Percentiles rank a stretch among this genome's conserved stretches.
Evolutionary conservation across 2,113 vertebrate species (phyloP).

Genomic region (Lagenorhynchus albirostris): DNA sequence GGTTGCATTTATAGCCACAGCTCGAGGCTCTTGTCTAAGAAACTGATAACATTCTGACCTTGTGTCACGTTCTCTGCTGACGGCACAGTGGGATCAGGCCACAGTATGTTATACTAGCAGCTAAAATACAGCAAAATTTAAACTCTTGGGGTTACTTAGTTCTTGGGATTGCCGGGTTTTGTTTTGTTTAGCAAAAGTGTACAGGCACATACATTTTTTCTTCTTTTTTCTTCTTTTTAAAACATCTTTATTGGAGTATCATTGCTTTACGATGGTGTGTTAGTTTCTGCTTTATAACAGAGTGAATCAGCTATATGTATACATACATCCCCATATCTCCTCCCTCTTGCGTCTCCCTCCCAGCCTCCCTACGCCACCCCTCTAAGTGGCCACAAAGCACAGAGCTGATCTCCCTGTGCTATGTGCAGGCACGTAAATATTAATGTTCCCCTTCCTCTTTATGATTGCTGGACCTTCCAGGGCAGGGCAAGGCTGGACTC

Average conservation of each 20-base stretch:
- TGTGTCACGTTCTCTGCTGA: neutral
- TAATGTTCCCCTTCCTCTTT: neutral
- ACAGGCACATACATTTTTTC: neutral
- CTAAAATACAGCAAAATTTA: neutral
- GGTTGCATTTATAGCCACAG: neutral
- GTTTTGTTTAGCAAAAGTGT: neutral
- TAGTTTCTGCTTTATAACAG: no score
- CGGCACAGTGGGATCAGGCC: neutral
- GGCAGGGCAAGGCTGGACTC: neutral
- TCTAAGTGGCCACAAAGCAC: no score
- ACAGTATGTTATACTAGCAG: neutral
- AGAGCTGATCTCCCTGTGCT: no score
- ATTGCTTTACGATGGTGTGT: no score
- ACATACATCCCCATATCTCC: no score
- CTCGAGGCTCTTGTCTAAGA: neutral
- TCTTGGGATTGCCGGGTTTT: neutral
- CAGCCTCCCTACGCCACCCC: no score
- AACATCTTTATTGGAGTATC: no score
- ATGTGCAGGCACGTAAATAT: neutral
- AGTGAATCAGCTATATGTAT: no score
- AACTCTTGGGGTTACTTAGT: neutral
- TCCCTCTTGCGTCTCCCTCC: no score
- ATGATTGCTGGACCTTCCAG: neutral
- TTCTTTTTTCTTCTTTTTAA: no score
- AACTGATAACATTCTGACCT: constrained; percentile 7